Evolutionary conservation across 53 echinoderm and acorn worm genomes (phyloP).

Genomic region (Astropecten irregularis): DNA sequence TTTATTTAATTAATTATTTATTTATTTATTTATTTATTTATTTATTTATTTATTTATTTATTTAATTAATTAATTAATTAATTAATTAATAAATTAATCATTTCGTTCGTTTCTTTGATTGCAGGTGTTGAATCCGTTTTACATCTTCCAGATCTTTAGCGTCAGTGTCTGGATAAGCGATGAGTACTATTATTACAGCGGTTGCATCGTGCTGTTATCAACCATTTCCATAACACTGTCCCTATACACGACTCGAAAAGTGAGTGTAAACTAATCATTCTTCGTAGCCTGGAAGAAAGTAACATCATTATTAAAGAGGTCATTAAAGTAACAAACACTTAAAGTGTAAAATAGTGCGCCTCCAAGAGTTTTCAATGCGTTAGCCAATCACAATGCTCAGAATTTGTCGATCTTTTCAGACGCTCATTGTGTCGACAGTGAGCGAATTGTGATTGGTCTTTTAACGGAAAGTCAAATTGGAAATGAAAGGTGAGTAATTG

Average conservation of each 20-base stretch:
- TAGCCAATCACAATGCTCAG: no score
- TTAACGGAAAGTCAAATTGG: no score
- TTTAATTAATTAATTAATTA: background rate
- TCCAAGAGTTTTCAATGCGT: no score
- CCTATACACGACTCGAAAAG: slow-evolving; percentile 77
- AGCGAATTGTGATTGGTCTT: no score
- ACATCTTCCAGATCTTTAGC: slow-evolving; percentile 89
- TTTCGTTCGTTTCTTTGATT: background rate
- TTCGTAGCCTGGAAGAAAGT: background rate
- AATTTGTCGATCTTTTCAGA: no score
- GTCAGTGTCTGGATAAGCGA: slow-evolving; percentile 75
- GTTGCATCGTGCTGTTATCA: slow-evolving; percentile 73
- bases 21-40: background rate
- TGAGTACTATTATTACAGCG: slow-evolving; percentile 68
- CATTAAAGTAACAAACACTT: background rate
- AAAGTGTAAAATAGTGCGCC: no score
- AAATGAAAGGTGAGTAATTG: no score
- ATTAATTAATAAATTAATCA: background rate
- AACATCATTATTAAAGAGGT: background rate
- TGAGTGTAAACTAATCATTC: background rate
- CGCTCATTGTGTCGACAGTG: no score
- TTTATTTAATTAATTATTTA: no score
- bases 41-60: background rate
- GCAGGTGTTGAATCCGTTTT: slow-evolving; percentile 82
- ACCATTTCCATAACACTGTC: slow-evolving; percentile 67